These are phyloP conservation scores for Pseudochromis fuscus DNA, from an alignment of 2,797 vertebrate species.

Conservation along the genomic window DNA sequence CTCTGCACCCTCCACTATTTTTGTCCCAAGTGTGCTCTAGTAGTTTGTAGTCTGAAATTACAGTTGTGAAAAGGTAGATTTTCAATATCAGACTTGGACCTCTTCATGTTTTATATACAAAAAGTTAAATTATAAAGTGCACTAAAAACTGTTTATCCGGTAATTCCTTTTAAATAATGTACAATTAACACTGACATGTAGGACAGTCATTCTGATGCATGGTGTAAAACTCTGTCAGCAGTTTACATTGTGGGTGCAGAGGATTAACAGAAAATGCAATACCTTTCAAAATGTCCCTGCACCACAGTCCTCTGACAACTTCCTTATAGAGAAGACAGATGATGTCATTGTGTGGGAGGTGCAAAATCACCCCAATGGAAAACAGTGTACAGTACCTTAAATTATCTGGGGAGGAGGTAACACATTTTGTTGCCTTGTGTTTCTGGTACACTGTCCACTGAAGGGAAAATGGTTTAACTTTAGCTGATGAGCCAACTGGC, in stretches of 20 bases:
- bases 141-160: not conserved
- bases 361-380: slow-evolving; percentile 18
- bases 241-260: slow-evolving; percentile 39
- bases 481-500: slow-evolving; percentile 34
- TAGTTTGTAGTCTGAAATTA: slow-evolving; percentile 30
- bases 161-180: slow-evolving; percentile 19
- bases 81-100: slow-evolving; percentile 24
- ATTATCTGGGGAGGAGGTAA: slow-evolving; percentile 24
- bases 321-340: slow-evolving; percentile 26
- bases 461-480: slow-evolving; percentile 14
- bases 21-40: slow-evolving; percentile 17
- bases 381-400: slow-evolving; percentile 23
- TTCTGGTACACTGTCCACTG: slow-evolving; percentile 6
- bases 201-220: slow-evolving; percentile 26
- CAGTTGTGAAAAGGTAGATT: slow-evolving; percentile 31
- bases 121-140: not conserved
- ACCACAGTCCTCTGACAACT: slow-evolving; percentile 46
- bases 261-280: slow-evolving; percentile 54
- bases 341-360: slow-evolving; percentile 60
- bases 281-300: slow-evolving; percentile 40
- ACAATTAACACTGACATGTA: slow-evolving; percentile 26
- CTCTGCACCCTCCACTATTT: slow-evolving; percentile 42
- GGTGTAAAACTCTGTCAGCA: slow-evolving; percentile 19
- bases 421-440: slow-evolving; percentile 9
- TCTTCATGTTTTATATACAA: not conserved